Conservation (phyloP, 1,140 invertebrate species). For the Drosophila ananassae region DNA sequence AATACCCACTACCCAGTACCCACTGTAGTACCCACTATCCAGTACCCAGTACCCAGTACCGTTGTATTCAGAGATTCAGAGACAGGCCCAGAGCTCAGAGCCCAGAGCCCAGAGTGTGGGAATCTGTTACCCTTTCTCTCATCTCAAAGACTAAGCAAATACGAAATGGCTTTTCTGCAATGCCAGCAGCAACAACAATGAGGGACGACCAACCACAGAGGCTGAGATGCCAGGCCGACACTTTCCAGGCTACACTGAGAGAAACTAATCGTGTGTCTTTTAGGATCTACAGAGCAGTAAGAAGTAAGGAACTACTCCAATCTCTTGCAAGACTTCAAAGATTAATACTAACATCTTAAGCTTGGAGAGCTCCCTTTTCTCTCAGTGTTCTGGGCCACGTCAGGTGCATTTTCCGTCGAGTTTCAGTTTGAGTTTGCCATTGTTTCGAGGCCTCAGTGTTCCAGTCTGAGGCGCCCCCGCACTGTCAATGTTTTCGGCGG, state of each 20-base stretch:
- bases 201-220: constrained; percentile 70
- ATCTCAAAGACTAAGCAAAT: constrained; percentile 57
- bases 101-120: constrained; percentile 57
- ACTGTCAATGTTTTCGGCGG: constrained; percentile 42
- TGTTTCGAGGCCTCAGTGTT: constrained; percentile 33
- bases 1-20: background rate
- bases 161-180: constrained; percentile 74
- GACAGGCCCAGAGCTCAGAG: constrained; percentile 8
- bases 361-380: background rate
- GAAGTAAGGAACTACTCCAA: too few relatives aligned
- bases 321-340: too few relatives aligned
- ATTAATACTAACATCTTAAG: too few relatives aligned
- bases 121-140: constrained; percentile 82
- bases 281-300: too few relatives aligned
- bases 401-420: constrained; percentile 37
- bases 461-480: constrained; percentile 59
- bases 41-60: constrained; percentile 10
- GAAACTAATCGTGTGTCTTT: too few relatives aligned
- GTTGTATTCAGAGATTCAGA: constrained; percentile 6
- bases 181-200: constrained; percentile 31
- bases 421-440: constrained; percentile 25
- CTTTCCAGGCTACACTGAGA: constrained; percentile 26
- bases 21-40: background rate
- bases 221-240: constrained; percentile 41
- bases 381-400: constrained; percentile 14